A percentile compares a stretch with the other conserved stretches of the same genome.
Evolutionary conservation across 2,888 invertebrate genomes (phyloP).

Genomic region (Julus scanicus): DNA sequence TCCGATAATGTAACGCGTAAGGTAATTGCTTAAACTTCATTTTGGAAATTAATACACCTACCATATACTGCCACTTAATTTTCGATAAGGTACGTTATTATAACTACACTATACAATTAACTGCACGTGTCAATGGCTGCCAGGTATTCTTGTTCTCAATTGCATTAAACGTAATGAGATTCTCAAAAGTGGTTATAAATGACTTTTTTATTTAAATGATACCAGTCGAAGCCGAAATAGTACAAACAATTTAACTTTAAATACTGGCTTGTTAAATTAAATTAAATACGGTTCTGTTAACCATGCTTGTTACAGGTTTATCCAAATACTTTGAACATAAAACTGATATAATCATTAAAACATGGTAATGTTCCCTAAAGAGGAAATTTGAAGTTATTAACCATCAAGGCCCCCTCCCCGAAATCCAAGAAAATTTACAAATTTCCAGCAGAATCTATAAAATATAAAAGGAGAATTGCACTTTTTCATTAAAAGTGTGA

Average conservation of each 20-base stretch:
- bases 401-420: too few relatives aligned
- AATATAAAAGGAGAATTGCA: too few relatives aligned
- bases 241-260: not conserved
- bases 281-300: not conserved
- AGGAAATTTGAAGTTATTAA: too few relatives aligned
- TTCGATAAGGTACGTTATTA: not conserved
- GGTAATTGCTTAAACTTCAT: not conserved
- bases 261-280: not conserved
- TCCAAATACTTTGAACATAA: too few relatives aligned
- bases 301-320: too few relatives aligned
- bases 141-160: not conserved
- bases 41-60: not conserved
- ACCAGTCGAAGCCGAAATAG: not conserved
- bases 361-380: too few relatives aligned
- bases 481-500: too few relatives aligned
- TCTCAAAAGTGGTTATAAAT: not conserved
- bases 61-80: constrained; percentile 5
- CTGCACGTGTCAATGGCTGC: not conserved
- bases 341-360: too few relatives aligned
- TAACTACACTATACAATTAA: not conserved
- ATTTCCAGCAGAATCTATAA: too few relatives aligned
- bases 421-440: too few relatives aligned
- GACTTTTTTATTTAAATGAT: not conserved
- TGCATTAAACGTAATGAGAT: not conserved
- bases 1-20: not conserved